Evolutionary conservation across 1,140 invertebrate species (phyloP), one percentile per base, ranked within the genome.

Genomic region (Danaus plexippus): DNA sequence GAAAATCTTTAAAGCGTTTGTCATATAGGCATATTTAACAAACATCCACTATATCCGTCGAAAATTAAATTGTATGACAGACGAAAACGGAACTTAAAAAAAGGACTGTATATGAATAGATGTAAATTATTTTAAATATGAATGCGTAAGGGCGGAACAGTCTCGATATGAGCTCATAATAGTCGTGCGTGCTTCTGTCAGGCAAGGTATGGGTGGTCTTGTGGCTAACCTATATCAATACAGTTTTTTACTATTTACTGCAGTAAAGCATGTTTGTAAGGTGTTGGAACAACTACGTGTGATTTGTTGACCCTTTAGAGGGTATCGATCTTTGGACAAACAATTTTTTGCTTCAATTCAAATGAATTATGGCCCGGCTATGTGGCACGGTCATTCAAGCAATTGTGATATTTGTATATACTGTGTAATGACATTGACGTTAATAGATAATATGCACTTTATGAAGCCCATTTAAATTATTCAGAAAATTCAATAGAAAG

Each of bases 111-210:
- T 44, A 52, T 44, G 66, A 74, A 75, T 71, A 66, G 71, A 83
- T 83, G 78, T 83, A 81, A 83, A 83, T 81, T 77, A 80, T 65
- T 61, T 74, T 71, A 80, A 73, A 80, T 80, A 66, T 77, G 73
- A 81, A 78, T 79, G 75, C 57, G 70, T 76, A 75, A 69, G 69
- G 76, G 76, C 73, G 74, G 76, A 61, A 62, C 67, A 71, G 67
- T 75, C 68, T 78, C 77, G 74, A 80, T 79, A 64, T 52, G 41
- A 74, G 46, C 53, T 64, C 70, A 82, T 80, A 79, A 80, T 85
- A 67, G 63, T 53, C 67, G 70, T 76, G 71, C 77, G 79, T 75
- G 77, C 63, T 62, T 47, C 54, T 57, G 59, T 15, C 13, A 57
- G 43, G 66, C 64, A 69, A 73, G 70, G 63, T 71, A 66, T 72